A percentile compares a stretch with the other conserved stretches of the same genome.
Conservation (phyloP, 2,888 invertebrate genomes). For the Villa cingulata region DNA sequence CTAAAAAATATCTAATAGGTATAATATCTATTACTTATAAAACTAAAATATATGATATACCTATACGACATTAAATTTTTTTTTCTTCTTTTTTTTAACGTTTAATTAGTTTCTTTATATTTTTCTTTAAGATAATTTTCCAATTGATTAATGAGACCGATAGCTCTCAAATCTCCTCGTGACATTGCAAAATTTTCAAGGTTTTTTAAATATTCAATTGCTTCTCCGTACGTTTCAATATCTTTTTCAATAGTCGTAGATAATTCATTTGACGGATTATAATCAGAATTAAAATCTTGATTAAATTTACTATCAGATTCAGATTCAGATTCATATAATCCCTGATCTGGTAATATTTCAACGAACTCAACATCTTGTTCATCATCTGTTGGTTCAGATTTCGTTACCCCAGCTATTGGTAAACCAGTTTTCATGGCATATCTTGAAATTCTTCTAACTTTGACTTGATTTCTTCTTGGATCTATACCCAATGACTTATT, state of each 20-base stretch:
- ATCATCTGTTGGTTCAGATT: not conserved
- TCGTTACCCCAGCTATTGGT: too few species aligned
- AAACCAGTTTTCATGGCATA: not conserved
- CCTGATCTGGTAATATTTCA: not conserved
- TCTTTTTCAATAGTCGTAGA: not conserved
- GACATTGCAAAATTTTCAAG: conserved; percentile 3
- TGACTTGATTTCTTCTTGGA: not conserved
- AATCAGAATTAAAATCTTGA: not conserved
- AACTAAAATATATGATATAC: too few species aligned
- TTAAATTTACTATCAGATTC: not conserved
- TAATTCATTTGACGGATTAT: not conserved
- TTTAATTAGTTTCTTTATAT: not conserved
- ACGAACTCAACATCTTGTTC: not conserved
- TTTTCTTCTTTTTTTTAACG: too few species aligned
- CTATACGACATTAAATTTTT: too few species aligned
- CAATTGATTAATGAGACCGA: conserved; percentile 7
- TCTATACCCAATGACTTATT: not conserved
- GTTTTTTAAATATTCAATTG: not conserved
- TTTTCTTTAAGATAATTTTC: not conserved
- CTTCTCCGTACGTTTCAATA: conserved; percentile 3
- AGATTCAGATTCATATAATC: not conserved
- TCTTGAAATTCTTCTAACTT: not conserved
- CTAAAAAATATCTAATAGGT: too few species aligned
- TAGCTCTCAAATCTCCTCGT: not conserved
- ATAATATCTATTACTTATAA: too few species aligned